Evolutionary conservation across 2,888 invertebrate species (phyloP), one percentile per base, ranked within the genome.

Genomic region (Antheraea assamensis): DNA sequence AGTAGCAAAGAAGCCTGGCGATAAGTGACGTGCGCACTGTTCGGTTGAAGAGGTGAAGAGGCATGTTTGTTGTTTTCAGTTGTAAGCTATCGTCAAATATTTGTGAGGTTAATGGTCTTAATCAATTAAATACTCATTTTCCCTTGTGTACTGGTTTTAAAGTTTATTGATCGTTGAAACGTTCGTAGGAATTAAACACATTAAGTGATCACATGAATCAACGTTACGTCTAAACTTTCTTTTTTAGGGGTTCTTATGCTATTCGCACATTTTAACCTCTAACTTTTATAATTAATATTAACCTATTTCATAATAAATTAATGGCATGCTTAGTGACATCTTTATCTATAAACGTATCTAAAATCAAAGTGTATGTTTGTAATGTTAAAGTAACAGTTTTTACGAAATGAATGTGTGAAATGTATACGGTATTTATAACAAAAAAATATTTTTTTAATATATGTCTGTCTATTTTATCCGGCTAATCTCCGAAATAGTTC

Each of bases 21-120:
- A 72, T 72, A 13, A 66, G 76, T 82, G 84, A 86, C 86, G 86
- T 79, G 78, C 76, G 83, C 77, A 84, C 83, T 81, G 83, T 82
- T 86, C 85, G 85, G 80, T 79, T 75, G 86, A 86, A 85, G 79
- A 83, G 82, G 81, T 80, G 77, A 76, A 80, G 78, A 78, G 75
- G 68, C 77, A 77, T 82, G 76, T 79, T 78, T 78, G 76, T 75
- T 73, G 73, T 68, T 72, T 74, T 75, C 75, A 75, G 71, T 27
- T 49, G 71, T 74, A 74, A 66, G 66, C 70, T 58, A 73, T 73
- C 73, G 58, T 68, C 68, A 35, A 35, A 68, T 68, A 68, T 35
- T 68, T 68, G 68, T 35, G 68, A n/a, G 68, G 68, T 68, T 68
- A 68, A 68, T 68, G 68, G 35, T 68, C 68, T 68, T 35, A 68